Conservation (phyloP, 2,888 invertebrate genomes). For the Agapostemon virescens region DNA sequence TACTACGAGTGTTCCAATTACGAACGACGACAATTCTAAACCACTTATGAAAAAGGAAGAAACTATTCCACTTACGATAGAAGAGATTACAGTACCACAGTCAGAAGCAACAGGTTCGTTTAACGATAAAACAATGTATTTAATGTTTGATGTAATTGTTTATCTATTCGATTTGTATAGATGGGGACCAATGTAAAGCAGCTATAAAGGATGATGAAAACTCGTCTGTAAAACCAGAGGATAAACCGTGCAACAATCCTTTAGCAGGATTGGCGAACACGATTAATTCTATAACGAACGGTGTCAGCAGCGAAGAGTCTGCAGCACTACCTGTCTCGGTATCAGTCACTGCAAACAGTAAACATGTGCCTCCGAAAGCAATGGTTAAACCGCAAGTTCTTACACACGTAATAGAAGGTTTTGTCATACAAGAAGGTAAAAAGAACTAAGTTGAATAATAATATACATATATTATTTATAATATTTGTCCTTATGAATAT, state of each 20-base stretch:
- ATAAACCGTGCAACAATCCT: conserved; percentile 78
- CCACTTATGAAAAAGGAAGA: conserved; percentile 70
- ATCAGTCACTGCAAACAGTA: conserved; percentile 71
- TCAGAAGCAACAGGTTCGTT: conserved; percentile 56
- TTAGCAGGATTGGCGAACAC: conserved; percentile 78
- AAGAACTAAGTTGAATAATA: not conserved
- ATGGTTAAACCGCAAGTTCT: conserved; percentile 97
- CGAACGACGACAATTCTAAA: conserved; percentile 66
- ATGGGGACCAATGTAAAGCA: conserved; percentile 68
- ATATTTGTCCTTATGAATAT: conserved; percentile 23
- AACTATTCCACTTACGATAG: conserved; percentile 43
- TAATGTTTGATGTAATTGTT: not conserved
- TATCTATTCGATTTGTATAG: conserved; percentile 47
- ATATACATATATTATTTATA: not conserved
- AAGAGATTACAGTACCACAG: conserved; percentile 60
- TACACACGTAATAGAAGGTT: conserved; percentile 98
- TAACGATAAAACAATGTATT: not conserved
- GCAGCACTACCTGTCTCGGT: conserved; percentile 58
- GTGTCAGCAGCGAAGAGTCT: conserved; percentile 72
- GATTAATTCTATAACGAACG: conserved; percentile 78
- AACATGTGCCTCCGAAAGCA: conserved; percentile 88
- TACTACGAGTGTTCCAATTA: conserved; percentile 56
- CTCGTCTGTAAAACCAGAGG: conserved; percentile 72
- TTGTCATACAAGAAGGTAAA: conserved; percentile 94
- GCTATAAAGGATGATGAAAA: conserved; percentile 73